phyloP scores from a whole-genome alignment of 2,113 vertebrate genomes.

The Cromileptes altivelis region DNA sequence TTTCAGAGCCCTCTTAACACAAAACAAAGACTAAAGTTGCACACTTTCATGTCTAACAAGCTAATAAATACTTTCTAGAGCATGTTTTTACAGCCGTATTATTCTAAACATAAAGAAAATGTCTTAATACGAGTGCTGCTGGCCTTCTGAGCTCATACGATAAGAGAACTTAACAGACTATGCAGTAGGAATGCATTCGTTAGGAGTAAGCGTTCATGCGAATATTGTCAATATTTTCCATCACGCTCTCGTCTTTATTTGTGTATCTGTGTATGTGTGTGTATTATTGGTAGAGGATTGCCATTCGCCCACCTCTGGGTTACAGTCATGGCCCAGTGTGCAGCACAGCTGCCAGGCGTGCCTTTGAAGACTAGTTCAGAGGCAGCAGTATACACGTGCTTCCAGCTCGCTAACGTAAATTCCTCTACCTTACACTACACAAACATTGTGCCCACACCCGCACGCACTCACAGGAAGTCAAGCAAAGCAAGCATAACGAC shows the following conservation, averaged over 20 bases:
- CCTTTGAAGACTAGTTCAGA: conserved; percentile 75
- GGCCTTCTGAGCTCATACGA: background rate
- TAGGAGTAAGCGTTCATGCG: background rate
- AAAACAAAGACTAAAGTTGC: background rate
- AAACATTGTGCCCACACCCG: conserved; percentile 20
- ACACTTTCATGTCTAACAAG: background rate
- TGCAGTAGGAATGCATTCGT: background rate
- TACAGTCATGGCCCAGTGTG: conserved; percentile 48
- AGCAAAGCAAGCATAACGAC: conserved; percentile 26
- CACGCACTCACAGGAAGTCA: conserved; percentile 1
- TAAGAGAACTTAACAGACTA: conserved; percentile 8
- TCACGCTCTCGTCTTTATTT: background rate
- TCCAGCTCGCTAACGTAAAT: conserved; percentile 51
- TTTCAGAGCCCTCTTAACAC: background rate
- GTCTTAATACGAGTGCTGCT: background rate
- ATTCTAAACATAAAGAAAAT: conserved; percentile 19
- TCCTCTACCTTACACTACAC: conserved; percentile 31
- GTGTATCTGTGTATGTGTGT: background rate
- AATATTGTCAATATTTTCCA: background rate
- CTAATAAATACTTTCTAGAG: background rate
- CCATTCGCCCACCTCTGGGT: conserved; percentile 41
- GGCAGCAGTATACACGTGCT: conserved; percentile 44
- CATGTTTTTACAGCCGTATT: background rate
- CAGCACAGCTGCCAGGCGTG: conserved; percentile 50
- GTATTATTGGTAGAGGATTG: conserved; percentile 6